These are phyloP conservation scores for Eurystomus gularis DNA, from an alignment of 2,113 vertebrate genomes.

Conservation along the genomic window DNA sequence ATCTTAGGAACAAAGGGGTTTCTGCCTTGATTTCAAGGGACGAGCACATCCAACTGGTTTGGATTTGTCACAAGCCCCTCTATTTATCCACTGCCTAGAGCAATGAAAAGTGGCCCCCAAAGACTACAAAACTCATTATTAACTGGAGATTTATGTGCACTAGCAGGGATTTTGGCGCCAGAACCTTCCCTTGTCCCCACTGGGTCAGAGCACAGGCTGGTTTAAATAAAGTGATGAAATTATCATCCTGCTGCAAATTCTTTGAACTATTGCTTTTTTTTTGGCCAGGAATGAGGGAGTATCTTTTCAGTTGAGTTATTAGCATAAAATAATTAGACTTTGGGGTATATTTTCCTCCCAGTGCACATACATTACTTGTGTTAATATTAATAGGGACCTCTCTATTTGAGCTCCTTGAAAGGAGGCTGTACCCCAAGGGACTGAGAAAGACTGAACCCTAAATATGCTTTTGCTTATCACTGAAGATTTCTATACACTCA, in stretches of 20 bases:
- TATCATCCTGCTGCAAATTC: not conserved
- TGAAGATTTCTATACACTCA: not conserved
- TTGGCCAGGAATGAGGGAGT: not conserved
- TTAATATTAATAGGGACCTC: not conserved
- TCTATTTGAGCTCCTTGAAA: not conserved
- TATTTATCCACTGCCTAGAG: not conserved
- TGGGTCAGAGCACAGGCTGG: not conserved
- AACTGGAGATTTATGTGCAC: not conserved
- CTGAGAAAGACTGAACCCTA: not conserved
- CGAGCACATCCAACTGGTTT: not conserved
- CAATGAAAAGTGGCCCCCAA: not conserved
- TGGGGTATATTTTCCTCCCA: not conserved
- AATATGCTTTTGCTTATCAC: not conserved
- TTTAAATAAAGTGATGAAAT: slow-evolving; percentile 14
- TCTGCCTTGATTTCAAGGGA: not conserved
- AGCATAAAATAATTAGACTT: slow-evolving; percentile 64
- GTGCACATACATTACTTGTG: not conserved
- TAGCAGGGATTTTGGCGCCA: not conserved
- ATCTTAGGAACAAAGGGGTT: not conserved
- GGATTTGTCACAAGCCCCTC: not conserved
- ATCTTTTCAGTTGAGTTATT: slow-evolving; percentile 4
- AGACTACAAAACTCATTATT: not conserved
- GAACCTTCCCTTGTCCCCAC: not conserved
- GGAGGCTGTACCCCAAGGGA: not conserved
- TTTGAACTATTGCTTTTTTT: not conserved